Evolutionary conservation across 2,797 vertebrate genomes (phyloP).

Genomic region (Tapera naevia): DNA sequence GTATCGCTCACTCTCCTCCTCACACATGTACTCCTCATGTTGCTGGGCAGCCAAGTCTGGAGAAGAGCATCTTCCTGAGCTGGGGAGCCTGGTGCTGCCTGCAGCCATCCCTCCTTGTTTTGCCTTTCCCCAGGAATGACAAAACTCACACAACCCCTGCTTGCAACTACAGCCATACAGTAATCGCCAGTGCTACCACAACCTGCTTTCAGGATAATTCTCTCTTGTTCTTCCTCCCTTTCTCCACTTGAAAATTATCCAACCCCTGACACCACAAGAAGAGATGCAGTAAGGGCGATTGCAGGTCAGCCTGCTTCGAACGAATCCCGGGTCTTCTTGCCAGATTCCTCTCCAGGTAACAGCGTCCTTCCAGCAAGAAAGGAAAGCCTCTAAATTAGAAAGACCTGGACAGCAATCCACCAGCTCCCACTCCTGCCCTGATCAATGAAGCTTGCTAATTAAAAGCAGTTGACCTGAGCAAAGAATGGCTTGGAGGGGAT

Average conservation of each 20-base stretch:
- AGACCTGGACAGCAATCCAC: slow-evolving; percentile 37
- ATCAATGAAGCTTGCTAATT: slow-evolving; percentile 70
- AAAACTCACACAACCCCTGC: not conserved
- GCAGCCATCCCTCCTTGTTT: not conserved
- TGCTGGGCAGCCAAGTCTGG: not conserved
- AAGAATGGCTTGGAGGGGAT: slow-evolving; percentile 32
- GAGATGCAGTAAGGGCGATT: not conserved
- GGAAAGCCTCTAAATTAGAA: slow-evolving; percentile 54
- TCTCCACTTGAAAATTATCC: not conserved
- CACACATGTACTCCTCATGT: not conserved
- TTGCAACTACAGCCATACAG: not conserved
- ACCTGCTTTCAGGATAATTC: not conserved
- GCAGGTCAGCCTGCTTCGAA: slow-evolving; percentile 16
- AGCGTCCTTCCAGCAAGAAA: not conserved
- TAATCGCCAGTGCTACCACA: not conserved
- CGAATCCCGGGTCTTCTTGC: slow-evolving; percentile 21
- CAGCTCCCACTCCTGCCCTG: slow-evolving; percentile 42
- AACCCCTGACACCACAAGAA: slow-evolving; percentile 17
- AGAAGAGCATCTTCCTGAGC: not conserved
- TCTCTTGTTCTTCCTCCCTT: not conserved
- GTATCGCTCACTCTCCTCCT: not conserved
- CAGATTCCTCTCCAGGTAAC: slow-evolving; percentile 12
- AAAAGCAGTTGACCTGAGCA: slow-evolving; percentile 67
- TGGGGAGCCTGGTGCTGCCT: not conserved
- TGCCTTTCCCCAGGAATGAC: not conserved